These are phyloP conservation scores for Paratilapia polleni DNA, from an alignment of 2,113 vertebrate genomes.

Conservation along the genomic window DNA sequence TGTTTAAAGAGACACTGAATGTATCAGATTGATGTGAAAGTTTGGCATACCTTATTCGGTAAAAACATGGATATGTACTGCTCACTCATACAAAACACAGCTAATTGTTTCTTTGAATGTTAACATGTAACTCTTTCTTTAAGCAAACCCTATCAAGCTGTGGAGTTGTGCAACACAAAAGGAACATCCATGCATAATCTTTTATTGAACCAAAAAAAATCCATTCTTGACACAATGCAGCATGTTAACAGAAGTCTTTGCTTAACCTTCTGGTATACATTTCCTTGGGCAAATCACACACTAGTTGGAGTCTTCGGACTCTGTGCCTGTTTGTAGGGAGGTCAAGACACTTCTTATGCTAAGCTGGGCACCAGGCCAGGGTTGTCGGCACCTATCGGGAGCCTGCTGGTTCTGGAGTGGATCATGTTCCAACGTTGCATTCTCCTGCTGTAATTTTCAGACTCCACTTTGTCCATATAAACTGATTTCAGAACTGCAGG, in stretches of 20 bases:
- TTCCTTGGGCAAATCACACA: neutral
- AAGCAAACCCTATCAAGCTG: neutral
- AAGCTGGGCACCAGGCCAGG: conserved; percentile 21
- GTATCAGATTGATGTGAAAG: neutral
- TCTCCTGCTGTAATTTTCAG: conserved; percentile 48
- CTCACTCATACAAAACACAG: neutral
- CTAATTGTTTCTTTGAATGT: neutral
- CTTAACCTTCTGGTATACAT: neutral
- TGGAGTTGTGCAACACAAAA: neutral
- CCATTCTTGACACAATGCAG: neutral
- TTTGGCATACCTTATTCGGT: neutral
- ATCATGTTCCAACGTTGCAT: conserved; percentile 72
- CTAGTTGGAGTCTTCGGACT: neutral
- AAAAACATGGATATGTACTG: neutral
- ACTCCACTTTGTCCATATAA: conserved; percentile 65
- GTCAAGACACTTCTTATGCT: conserved; percentile 49
- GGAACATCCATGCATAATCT: neutral
- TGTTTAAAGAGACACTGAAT: neutral
- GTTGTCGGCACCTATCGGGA: conserved; percentile 23
- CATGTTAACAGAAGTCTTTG: neutral
- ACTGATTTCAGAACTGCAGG: conserved; percentile 73
- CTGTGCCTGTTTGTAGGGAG: neutral
- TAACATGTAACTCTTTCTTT: too few relatives aligned
- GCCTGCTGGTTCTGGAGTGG: neutral
- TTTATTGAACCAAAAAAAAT: neutral